These are phyloP conservation scores for Euleptes europaea DNA, from an alignment of 2,113 vertebrate species.

Conservation along the genomic window DNA sequence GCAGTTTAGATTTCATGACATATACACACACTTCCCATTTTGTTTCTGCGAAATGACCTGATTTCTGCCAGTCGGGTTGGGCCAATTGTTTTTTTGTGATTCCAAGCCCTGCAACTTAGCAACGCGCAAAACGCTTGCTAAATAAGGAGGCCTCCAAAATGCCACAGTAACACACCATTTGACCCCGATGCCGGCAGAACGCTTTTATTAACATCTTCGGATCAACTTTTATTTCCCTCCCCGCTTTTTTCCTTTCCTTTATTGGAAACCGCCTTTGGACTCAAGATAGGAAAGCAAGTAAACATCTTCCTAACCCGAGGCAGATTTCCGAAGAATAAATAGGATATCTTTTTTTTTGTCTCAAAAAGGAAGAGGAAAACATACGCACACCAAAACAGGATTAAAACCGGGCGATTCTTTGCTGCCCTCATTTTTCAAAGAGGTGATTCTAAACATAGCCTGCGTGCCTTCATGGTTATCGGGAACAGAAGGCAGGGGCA, in stretches of 20 bases:
- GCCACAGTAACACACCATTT: constrained; percentile 56
- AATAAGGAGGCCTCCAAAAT: constrained; percentile 57
- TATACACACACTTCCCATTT: constrained; percentile 14
- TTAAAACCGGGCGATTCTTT: constrained; percentile 13
- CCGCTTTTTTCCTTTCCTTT: neutral
- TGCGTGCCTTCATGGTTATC: neutral
- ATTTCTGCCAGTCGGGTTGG: constrained; percentile 32
- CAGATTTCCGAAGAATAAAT: constrained; percentile 1
- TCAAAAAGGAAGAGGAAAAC: neutral
- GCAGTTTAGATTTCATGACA: neutral
- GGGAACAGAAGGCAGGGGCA: neutral
- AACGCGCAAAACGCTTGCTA: constrained; percentile 42
- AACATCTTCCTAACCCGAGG: neutral
- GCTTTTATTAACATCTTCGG: constrained; percentile 53
- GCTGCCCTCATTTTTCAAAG: constrained; percentile 12
- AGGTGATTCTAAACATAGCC: constrained; percentile 18
- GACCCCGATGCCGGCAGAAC: constrained; percentile 42
- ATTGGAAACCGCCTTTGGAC: constrained; percentile 43
- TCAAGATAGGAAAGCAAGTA: neutral
- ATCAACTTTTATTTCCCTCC: neutral
- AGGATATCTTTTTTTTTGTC: neutral
- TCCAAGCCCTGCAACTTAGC: constrained; percentile 59
- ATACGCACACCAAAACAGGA: neutral
- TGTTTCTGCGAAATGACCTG: constrained; percentile 30
- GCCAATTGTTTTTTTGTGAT: constrained; percentile 44